A percentile compares a stretch with the other conserved stretches of the same genome.
Conservation (phyloP, 1,140 invertebrate species). For the Trichonephila clavata region DNA sequence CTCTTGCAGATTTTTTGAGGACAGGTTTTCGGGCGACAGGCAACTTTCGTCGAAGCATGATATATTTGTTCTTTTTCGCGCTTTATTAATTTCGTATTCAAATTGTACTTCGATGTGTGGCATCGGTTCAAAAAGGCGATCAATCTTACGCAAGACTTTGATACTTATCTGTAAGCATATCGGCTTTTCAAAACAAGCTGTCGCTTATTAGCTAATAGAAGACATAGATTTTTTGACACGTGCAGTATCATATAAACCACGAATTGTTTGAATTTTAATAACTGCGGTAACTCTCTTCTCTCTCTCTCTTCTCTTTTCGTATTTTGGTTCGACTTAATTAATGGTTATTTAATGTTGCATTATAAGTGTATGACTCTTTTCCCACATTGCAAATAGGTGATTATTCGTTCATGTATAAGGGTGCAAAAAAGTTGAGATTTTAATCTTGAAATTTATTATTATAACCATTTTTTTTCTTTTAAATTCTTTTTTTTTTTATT, state of each 20-base stretch:
- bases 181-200: background rate
- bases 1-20: background rate
- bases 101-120: conserved; percentile 47
- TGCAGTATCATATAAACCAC: background rate
- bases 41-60: background rate
- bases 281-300: no score
- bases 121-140: conserved; percentile 18
- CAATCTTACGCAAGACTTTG: background rate
- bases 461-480: no score
- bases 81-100: conserved; percentile 60
- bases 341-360: background rate
- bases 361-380: background rate
- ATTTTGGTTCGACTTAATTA: background rate
- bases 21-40: conserved; percentile 11
- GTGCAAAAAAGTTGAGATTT: no score
- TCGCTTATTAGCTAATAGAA: background rate
- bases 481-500: no score
- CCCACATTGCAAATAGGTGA: background rate
- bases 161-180: background rate
- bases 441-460: no score
- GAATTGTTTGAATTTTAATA: background rate
- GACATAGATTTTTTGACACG: background rate
- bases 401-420: background rate
- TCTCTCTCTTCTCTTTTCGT: no score
- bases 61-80: conserved; percentile 29